Evolutionary conservation across 2,113 vertebrate genomes (phyloP), one percentile per base, ranked within the genome.

Genomic region (Kryptolebias marmoratus): DNA sequence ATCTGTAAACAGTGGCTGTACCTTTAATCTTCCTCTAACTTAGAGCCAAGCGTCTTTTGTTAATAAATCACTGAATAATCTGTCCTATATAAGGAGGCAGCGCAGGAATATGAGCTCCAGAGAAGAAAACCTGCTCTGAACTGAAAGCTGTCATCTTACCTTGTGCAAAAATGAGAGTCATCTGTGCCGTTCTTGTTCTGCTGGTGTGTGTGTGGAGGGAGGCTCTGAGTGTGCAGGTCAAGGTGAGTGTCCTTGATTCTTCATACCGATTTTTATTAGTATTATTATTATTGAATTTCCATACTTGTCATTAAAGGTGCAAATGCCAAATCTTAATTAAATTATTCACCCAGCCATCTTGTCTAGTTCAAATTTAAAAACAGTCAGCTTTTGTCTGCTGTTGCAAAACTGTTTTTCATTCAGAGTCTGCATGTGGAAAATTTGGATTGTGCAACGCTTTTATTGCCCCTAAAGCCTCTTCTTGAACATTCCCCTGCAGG

Each of bases 161-260:
- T 81, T 42, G 9, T 42, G 39, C 1, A 74, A 90, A 81, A 73
- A 93, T 93, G 91, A 91, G 57, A 73, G 30, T 30, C 0, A 36
- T 86, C 8, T 15, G 59, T 15, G 50, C 76, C n/a, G 54, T 77
- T 18, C 44, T 88, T 44, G 58, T 89, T 9, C 32, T 89, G 73
- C 57, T 69, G 53, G 60, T 82, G 52, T 88, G 82, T 64, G 28
- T 81, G 48, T 75, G 86, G 56, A 28, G 63, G 10, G 75, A 42
- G 22, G 75, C 79, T n/a, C 22, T 64, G 4, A 75, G 80, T 28
- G 82, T 92, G 63, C 80, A 77, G 48, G 86, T 93, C n/a, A 76
- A 31, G 80, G 90, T 93, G 70, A 91, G 90, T 87, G 27, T 9
- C 6, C 9, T 18, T 39, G 36, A 4, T 39, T 42, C 28, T 16